Percentiles rank a stretch among this genome's conserved stretches.
Conservation (phyloP, 2,113 vertebrate genomes). For the Lethenteron reissneri region DNA sequence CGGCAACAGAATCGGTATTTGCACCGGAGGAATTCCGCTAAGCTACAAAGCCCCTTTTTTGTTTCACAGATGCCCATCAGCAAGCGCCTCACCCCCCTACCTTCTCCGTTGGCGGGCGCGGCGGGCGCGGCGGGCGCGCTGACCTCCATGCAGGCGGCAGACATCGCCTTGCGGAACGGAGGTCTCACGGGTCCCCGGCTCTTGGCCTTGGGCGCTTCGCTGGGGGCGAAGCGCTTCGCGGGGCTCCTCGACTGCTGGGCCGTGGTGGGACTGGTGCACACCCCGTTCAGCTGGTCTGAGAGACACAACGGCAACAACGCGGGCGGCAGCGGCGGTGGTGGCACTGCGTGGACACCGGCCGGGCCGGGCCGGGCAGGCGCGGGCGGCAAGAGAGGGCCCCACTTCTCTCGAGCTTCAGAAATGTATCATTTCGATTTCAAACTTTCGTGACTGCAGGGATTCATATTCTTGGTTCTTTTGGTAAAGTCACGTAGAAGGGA, state of each 20-base stretch:
- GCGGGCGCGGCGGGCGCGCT: conserved; percentile 72
- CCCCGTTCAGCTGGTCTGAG: conserved; percentile 89
- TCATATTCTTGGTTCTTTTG: no score
- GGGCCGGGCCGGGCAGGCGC: neutral
- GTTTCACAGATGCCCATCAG: no score
- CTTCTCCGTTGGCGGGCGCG: conserved; percentile 25
- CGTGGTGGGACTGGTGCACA: conserved; percentile 79
- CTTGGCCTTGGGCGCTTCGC: conserved; percentile 58
- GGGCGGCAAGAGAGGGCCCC: neutral
- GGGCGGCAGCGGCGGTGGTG: no score
- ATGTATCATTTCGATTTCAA: neutral
- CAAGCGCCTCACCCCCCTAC: neutral
- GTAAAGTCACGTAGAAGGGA: no score
- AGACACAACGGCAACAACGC: no score
- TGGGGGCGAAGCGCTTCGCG: conserved; percentile 56
- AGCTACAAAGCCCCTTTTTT: no score
- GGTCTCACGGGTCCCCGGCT: conserved; percentile 70
- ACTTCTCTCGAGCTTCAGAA: neutral
- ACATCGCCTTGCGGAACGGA: conserved; percentile 95
- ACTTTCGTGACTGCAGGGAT: neutral
- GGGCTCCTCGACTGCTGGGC: conserved; percentile 43
- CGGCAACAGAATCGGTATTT: no score
- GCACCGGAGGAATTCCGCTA: no score
- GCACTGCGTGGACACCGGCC: conserved; percentile 25
- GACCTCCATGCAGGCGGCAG: conserved; percentile 98